These are phyloP conservation scores for Cyphomyrmex costatus DNA, from an alignment of 1,140 invertebrate species.

Conservation along the genomic window DNA sequence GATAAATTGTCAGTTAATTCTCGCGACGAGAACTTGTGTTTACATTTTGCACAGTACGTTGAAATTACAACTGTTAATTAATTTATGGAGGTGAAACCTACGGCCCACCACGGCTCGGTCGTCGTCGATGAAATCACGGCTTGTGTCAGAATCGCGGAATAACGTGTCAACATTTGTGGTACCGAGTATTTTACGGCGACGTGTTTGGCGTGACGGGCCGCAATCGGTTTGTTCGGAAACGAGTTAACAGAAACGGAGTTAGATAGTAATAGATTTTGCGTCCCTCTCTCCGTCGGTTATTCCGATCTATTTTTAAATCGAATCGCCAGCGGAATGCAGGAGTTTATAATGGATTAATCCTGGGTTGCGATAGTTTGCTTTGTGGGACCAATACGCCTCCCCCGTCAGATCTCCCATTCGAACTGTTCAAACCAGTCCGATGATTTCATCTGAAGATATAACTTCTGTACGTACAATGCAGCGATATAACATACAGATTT, in stretches of 20 bases:
- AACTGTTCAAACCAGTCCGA: background rate
- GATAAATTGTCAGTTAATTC: constrained; percentile 58
- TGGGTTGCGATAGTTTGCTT: constrained; percentile 35
- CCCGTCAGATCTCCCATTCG: background rate
- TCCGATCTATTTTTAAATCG: constrained; percentile 54
- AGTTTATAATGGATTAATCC: constrained; percentile 58
- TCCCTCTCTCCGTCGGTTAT: background rate
- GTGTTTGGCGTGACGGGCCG: constrained; percentile 44
- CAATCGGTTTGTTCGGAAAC: constrained; percentile 32
- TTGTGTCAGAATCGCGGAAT: constrained; percentile 28
- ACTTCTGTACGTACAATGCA: background rate
- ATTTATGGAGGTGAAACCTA: constrained; percentile 61
- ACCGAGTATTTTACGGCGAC: constrained; percentile 39
- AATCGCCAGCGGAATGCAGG: constrained; percentile 17
- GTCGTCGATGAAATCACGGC: constrained; percentile 25
- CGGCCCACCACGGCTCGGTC: constrained; percentile 10
- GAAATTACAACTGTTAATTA: constrained; percentile 71
- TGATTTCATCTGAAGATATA: constrained; percentile 24
- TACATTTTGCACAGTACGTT: constrained; percentile 44
- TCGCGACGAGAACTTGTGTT: background rate
- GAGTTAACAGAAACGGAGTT: constrained; percentile 40
- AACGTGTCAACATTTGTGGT: constrained; percentile 60
- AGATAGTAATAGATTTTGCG: constrained; percentile 45
- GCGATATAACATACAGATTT: background rate
- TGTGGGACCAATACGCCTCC: constrained; percentile 1